Evolutionary conservation across 1,140 invertebrate species (phyloP).

Genomic region (Physella acuta): DNA sequence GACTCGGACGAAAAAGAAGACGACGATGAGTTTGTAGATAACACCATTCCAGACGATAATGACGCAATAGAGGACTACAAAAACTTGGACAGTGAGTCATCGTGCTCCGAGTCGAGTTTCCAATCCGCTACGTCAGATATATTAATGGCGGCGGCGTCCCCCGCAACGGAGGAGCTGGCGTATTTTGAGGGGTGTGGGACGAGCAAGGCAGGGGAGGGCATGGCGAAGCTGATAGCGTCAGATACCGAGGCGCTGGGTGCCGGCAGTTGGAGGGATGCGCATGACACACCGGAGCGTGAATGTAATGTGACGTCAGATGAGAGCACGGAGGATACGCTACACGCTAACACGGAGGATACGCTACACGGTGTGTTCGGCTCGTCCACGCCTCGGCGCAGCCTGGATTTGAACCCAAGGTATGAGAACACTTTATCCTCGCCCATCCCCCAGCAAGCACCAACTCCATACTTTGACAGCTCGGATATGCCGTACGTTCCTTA

Average conservation of each 20-base stretch:
- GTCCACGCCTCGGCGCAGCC: too few relatives aligned
- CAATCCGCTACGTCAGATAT: slow-evolving; percentile 24
- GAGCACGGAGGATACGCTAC: too few relatives aligned
- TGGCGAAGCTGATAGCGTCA: slow-evolving; percentile 15
- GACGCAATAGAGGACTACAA: too few relatives aligned
- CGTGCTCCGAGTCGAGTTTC: slow-evolving; percentile 21
- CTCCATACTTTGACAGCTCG: too few relatives aligned
- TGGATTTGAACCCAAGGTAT: too few relatives aligned
- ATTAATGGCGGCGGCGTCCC: slow-evolving; percentile 11
- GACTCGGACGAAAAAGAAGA: neutral
- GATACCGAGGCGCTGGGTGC: neutral
- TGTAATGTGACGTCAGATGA: too few relatives aligned
- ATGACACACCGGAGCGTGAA: neutral
- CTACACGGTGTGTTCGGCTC: too few relatives aligned
- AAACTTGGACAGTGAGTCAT: neutral
- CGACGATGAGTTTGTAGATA: neutral
- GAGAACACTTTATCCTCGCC: too few relatives aligned
- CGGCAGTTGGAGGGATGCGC: neutral
- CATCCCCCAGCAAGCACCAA: too few relatives aligned
- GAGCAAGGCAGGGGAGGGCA: slow-evolving; percentile 20
- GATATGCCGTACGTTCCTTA: too few relatives aligned
- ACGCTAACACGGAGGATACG: too few relatives aligned
- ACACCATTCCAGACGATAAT: too few relatives aligned
- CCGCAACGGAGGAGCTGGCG: neutral
- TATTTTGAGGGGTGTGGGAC: slow-evolving; percentile 19